phyloP scores from a whole-genome alignment of 2,113 vertebrate species.

The Cynocephalus volans region DNA sequence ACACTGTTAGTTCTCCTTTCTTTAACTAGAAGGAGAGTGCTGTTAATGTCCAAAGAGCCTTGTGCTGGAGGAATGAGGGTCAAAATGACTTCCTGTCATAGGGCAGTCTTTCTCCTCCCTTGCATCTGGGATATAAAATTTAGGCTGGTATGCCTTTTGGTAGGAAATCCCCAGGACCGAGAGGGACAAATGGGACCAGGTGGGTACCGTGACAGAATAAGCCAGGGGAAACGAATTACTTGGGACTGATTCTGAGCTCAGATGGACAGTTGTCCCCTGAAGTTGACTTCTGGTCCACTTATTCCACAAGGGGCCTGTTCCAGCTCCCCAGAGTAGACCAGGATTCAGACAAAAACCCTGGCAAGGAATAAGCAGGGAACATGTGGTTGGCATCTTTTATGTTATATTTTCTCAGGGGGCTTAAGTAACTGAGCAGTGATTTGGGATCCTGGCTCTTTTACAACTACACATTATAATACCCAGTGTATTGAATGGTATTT shows the following conservation, averaged over 20 bases:
- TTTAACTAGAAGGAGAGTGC: neutral
- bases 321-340: neutral
- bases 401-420: conserved; percentile 51
- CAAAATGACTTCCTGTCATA: neutral
- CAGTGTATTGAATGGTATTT: neutral
- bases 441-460: conserved; percentile 18
- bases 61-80: neutral
- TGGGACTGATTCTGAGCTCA: neutral
- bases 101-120: neutral
- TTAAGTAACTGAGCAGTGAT: neutral
- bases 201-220: neutral
- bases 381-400: neutral
- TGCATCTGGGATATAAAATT: neutral
- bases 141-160: neutral
- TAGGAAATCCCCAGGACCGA: neutral
- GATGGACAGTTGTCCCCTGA: neutral
- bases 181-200: neutral
- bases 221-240: neutral
- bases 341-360: neutral
- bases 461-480: neutral
- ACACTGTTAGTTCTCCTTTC: neutral
- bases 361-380: neutral
- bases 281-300: conserved; percentile 14
- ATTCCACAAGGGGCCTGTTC: neutral
- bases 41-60: neutral